Conservation (phyloP, 2,113 vertebrate genomes). For the Chionodraco myersi region DNA sequence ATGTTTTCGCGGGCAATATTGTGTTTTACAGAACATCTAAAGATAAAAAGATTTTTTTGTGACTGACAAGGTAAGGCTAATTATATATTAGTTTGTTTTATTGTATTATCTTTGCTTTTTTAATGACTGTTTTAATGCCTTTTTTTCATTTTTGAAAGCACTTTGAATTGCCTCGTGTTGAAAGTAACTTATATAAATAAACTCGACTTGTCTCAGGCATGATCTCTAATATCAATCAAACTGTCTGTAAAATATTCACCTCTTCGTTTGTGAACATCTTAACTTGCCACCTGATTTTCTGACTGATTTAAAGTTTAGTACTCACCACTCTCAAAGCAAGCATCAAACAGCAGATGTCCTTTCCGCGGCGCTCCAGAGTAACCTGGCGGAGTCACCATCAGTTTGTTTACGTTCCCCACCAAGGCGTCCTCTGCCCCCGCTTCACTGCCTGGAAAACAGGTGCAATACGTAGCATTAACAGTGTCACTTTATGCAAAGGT, state of each 20-base stretch:
- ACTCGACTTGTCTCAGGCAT: background rate
- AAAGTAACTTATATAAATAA: too few relatives aligned
- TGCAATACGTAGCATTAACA: background rate
- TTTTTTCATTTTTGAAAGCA: too few relatives aligned
- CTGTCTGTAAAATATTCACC: background rate
- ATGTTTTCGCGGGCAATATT: too few relatives aligned
- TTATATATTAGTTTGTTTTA: too few relatives aligned
- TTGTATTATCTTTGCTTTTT: too few relatives aligned
- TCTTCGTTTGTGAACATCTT: background rate
- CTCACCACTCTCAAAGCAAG: conserved; percentile 99
- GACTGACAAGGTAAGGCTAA: background rate
- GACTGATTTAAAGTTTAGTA: conserved; percentile 21
- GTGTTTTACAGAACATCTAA: background rate
- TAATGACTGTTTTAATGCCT: too few relatives aligned
- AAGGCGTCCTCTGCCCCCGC: conserved; percentile 90
- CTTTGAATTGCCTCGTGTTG: too few relatives aligned
- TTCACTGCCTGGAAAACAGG: conserved; percentile 84
- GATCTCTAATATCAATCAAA: background rate
- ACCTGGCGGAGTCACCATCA: conserved; percentile 87
- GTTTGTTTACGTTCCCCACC: conserved; percentile 94
- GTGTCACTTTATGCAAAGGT: background rate
- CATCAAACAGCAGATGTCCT: conserved; percentile 96
- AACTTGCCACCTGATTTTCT: background rate
- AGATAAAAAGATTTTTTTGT: background rate
- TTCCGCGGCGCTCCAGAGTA: conserved; percentile 88